Percentiles rank a stretch among this genome's conserved stretches.
Evolutionary conservation across 2,888 invertebrate genomes (phyloP).

Genomic region (Brenthis daphne): DNA sequence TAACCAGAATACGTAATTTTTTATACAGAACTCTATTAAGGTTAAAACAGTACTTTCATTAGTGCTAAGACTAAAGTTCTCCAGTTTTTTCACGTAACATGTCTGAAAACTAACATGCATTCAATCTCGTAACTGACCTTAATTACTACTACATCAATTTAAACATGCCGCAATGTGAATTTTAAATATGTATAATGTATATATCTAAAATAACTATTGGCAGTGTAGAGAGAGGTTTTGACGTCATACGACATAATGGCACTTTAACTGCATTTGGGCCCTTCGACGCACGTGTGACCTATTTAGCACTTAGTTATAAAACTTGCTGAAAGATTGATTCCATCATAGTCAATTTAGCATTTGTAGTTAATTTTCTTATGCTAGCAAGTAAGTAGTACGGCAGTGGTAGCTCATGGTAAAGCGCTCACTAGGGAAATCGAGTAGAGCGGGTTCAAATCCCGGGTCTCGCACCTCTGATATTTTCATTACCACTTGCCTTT

Average conservation of each 20-base stretch:
- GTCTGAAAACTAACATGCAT: background rate
- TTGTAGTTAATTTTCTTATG: background rate
- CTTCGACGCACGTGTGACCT: constrained; percentile 55
- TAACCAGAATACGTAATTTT: too few relatives aligned
- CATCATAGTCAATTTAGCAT: constrained; percentile 26
- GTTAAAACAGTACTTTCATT: too few relatives aligned
- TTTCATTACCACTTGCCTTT: too few relatives aligned
- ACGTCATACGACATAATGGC: constrained; percentile 69
- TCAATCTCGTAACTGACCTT: constrained; percentile 1
- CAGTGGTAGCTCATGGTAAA: too few relatives aligned
- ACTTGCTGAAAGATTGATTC: constrained; percentile 48
- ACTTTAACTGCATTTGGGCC: constrained; percentile 56
- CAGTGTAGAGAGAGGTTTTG: constrained; percentile 51
- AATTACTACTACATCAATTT: constrained; percentile 2
- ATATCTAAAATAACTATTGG: constrained; percentile 41
- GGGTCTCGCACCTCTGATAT: too few relatives aligned
- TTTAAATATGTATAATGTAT: constrained; percentile 20
- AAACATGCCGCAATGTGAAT: constrained; percentile 14
- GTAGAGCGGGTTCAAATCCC: too few relatives aligned
- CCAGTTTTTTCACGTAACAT: background rate
- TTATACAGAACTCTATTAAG: too few relatives aligned
- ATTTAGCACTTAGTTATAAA: constrained; percentile 40
- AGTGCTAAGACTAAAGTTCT: too few relatives aligned
- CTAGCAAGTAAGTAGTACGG: too few relatives aligned
- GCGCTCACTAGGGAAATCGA: too few relatives aligned